These are phyloP conservation scores for Solenopsis invicta DNA, from an alignment of 1,140 invertebrate species.

Conservation along the genomic window DNA sequence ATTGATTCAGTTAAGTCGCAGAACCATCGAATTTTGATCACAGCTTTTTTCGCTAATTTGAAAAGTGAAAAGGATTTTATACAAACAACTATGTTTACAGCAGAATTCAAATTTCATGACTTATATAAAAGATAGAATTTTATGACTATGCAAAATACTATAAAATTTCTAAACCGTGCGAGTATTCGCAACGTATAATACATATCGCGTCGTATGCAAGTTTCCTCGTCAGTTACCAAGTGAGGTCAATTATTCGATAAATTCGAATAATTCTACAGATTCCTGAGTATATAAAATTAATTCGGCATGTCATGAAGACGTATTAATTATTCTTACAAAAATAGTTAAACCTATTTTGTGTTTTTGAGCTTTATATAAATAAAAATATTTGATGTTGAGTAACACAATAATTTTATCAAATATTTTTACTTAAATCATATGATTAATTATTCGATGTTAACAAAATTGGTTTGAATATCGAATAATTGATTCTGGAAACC, in stretches of 20 bases:
- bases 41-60: not conserved
- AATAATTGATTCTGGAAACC: not conserved
- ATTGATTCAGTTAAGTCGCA: not conserved
- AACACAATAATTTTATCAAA: not conserved
- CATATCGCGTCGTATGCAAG: not conserved
- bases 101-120: not conserved
- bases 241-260: not conserved
- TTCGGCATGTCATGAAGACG: not conserved
- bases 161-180: slow-evolving; percentile 1
- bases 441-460: not conserved
- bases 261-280: not conserved
- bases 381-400: not conserved
- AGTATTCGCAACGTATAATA: not conserved
- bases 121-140: not conserved
- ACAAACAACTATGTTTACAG: not conserved
- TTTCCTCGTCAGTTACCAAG: not conserved
- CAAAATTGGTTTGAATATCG: not conserved
- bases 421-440: not conserved
- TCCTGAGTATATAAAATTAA: not conserved
- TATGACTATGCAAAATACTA: slow-evolving; percentile 19
- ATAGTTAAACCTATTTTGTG: not conserved
- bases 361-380: not conserved
- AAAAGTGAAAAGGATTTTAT: not conserved
- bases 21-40: not conserved
- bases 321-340: slow-evolving; percentile 22